phyloP scores from a whole-genome alignment of 2,113 vertebrate species.

The Urocynchramus pylzowi region DNA sequence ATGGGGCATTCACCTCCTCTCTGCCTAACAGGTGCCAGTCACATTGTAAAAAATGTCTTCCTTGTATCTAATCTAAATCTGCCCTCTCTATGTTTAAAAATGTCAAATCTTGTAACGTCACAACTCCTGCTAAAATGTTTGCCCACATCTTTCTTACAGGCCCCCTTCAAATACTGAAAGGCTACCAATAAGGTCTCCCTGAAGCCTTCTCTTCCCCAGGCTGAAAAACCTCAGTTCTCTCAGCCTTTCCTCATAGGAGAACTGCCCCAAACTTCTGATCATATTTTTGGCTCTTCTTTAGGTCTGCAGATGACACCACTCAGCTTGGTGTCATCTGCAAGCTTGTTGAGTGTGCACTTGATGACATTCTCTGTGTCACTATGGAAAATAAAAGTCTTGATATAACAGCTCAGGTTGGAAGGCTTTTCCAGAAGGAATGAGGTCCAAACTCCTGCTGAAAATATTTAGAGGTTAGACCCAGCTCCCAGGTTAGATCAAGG shows the following conservation, averaged over 20 bases:
- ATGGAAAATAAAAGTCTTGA: background rate
- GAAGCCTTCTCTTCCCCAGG: background rate
- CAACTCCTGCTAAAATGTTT: background rate
- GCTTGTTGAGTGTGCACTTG: background rate
- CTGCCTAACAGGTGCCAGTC: accelerated
- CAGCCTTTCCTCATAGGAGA: background rate
- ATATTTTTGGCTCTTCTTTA: background rate
- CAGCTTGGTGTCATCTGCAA: background rate
- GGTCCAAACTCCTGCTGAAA: background rate
- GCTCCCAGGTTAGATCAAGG: background rate
- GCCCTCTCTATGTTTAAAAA: background rate
- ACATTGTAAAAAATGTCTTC: background rate
- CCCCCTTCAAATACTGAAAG: background rate
- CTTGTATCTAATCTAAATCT: background rate
- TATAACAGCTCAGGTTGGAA: background rate
- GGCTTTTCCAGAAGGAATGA: background rate
- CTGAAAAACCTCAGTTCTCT: background rate
- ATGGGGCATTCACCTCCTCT: background rate
- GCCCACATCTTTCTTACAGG: background rate
- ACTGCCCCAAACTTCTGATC: background rate
- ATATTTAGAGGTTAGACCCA: background rate
- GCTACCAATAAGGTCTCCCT: background rate
- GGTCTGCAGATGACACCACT: background rate
- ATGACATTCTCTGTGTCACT: background rate
- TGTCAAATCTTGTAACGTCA: background rate